Percentiles rank a stretch among this genome's conserved stretches.
phyloP scores from a whole-genome alignment of 2,113 vertebrate species.

The Microcebus ravelobensis region DNA sequence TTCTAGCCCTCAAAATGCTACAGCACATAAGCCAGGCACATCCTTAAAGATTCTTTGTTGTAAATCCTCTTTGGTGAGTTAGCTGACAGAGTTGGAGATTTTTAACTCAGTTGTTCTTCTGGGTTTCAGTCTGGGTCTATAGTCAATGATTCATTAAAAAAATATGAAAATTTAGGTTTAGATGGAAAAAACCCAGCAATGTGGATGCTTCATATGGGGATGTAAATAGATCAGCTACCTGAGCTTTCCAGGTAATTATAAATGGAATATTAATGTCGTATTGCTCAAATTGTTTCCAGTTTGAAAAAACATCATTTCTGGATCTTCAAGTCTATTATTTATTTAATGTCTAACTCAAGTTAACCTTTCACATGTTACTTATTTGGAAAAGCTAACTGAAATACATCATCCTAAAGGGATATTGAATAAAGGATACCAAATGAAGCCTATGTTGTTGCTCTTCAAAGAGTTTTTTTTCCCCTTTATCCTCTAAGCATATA shows the following conservation, averaged over 20 bases:
- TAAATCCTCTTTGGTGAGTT: conserved; percentile 63
- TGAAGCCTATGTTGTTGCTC: background rate
- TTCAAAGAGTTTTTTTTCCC: background rate
- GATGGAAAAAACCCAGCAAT: background rate
- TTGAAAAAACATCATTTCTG: background rate
- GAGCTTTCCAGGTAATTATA: conserved; percentile 20
- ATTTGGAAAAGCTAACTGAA: conserved; percentile 42
- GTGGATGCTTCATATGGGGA: background rate
- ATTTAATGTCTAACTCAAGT: background rate
- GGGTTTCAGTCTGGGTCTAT: conserved; percentile 42
- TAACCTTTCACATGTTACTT: background rate
- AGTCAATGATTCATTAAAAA: conserved; percentile 38
- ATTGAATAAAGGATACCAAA: background rate
- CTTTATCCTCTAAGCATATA: background rate
- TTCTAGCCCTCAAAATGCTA: conserved; percentile 30
- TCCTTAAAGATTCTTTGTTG: conserved; percentile 64
- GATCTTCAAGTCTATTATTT: background rate
- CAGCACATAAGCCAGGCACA: conserved; percentile 57
- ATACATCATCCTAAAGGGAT: background rate
- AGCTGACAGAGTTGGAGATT: conserved; percentile 43
- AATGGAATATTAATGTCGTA: background rate
- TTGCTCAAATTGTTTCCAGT: conserved; percentile 28
- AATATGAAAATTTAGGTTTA: background rate
- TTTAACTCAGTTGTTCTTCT: conserved; percentile 49
- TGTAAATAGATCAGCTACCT: conserved; percentile 23